Evolutionary conservation across 2,797 vertebrate species (phyloP), one percentile per base, ranked within the genome.

Genomic region (Gorsachius magnificus): DNA sequence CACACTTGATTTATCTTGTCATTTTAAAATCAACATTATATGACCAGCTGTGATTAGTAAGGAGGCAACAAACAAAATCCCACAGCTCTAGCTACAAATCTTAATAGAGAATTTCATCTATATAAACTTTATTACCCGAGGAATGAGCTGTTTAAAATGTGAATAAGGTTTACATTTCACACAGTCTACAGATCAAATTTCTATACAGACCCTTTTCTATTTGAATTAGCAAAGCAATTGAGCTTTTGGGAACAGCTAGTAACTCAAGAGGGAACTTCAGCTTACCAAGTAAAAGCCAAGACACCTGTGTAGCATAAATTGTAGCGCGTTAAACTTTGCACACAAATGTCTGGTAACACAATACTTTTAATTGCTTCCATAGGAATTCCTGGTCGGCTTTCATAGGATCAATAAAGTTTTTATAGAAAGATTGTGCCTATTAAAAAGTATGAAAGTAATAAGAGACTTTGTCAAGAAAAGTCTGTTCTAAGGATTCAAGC

Each of bases 171-270:
- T 76, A 83, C 17, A 26, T 94, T 80, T 93, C 22, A 22, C 64
- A 53, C 36, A 33, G 24, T 41, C 28, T 36, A 33, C 69, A 50
- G 50, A 81, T 72, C n/a, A 75, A 45, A 93, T 90, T 89, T 81
- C 82, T 87, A n/a, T 29, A 21, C 38, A 16, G 38, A 68, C 9
- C 36, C 31, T 79, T 94, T 58, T 50, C 35, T 45, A 72, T 33
- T 45, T 74, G 35, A 78, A 76, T 88, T 83, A 90, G 65, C 66
- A 95, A 93, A 87, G 51, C 61, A 83, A 57, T 89, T 88, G 48
- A 64, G 36, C 18, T 77, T 90, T 87, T 72, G 54, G 66, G 81
- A 90, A 81, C 31, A 38, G 57, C 83, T 48, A 69, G 71, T 46
- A 88, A 92, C 76, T 85, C 83, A 82, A 57, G 25, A 53, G 78